A percentile compares a stretch with the other conserved stretches of the same genome.
Evolutionary conservation across 2,797 vertebrate species (phyloP).

Genomic region (Novumbra hubbsi): DNA sequence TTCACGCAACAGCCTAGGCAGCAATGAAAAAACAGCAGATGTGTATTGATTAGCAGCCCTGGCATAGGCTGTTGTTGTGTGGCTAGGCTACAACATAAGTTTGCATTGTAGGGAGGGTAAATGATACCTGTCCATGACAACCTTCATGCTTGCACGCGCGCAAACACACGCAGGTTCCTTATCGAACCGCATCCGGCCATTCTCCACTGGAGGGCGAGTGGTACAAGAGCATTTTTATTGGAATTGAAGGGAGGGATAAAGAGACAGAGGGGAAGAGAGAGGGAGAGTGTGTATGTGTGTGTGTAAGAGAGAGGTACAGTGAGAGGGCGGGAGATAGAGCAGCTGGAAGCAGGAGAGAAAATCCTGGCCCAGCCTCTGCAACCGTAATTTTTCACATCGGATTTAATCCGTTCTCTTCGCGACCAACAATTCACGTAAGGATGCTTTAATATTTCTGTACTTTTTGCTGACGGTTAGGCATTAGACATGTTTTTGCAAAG

Average conservation of each 20-base stretch:
- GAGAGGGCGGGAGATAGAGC: conserved; percentile 34
- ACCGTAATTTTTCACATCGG: conserved; percentile 55
- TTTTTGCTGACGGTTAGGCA: neutral
- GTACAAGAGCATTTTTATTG: conserved; percentile 59
- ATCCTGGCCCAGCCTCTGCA: conserved; percentile 57
- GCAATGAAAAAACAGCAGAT: neutral
- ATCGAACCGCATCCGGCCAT: conserved; percentile 58
- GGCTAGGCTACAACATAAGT: neutral
- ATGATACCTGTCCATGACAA: conserved; percentile 60
- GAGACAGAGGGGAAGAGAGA: conserved; percentile 17
- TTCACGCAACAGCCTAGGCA: neutral
- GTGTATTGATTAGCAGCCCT: neutral
- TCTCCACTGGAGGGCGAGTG: conserved; percentile 77
- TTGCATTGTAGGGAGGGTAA: conserved; percentile 46
- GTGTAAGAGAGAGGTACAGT: conserved; percentile 33
- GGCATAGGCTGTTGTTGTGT: neutral
- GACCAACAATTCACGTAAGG: conserved; percentile 62
- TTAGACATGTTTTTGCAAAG: conserved; percentile 5
- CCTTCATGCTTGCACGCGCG: conserved; percentile 5
- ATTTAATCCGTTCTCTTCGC: conserved; percentile 53
- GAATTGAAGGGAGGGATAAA: conserved; percentile 45
- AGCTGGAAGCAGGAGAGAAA: conserved; percentile 50
- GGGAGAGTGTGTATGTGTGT: conserved; percentile 30
- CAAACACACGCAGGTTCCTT: conserved; percentile 50
- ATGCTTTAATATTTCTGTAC: conserved; percentile 20